phyloP scores from a whole-genome alignment of 2,113 vertebrate species.

The Paradisaea rubra region DNA sequence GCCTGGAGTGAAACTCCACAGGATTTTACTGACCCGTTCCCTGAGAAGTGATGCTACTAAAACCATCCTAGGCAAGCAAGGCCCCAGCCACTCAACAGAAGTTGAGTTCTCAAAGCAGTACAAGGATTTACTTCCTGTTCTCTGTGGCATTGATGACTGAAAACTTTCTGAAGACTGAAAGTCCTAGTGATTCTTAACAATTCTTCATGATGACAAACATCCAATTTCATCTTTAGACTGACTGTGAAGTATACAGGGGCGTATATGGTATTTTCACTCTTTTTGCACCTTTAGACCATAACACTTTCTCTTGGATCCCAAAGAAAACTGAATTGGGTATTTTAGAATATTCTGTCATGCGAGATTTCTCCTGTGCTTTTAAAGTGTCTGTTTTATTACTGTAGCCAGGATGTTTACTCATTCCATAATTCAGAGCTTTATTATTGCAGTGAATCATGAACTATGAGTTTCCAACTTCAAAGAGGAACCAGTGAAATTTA shows the following conservation, averaged over 20 bases:
- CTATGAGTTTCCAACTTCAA: not conserved
- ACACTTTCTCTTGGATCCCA: not conserved
- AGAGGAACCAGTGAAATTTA: not conserved
- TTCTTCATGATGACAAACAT: not conserved
- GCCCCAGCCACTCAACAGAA: fast-evolving
- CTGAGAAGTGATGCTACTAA: not conserved
- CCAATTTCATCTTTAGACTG: not conserved
- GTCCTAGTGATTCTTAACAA: not conserved
- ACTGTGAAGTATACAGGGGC: not conserved
- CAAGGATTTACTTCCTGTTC: not conserved
- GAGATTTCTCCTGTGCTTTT: not conserved
- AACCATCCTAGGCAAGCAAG: not conserved
- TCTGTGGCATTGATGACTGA: not conserved
- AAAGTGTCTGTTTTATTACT: not conserved
- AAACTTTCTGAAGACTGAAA: not conserved
- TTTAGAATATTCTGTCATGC: not conserved
- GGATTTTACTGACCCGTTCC: not conserved
- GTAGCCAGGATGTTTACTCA: not conserved
- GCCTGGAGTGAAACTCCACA: not conserved
- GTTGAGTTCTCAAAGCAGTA: not conserved
- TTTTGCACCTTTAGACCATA: not conserved
- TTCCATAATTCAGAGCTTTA: conserved; percentile 3
- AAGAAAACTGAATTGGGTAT: not conserved
- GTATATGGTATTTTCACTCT: not conserved
- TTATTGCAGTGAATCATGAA: conserved; percentile 10